Evolutionary conservation across 2,888 invertebrate genomes (phyloP).

Genomic region (Diachrysia chrysitis): DNA sequence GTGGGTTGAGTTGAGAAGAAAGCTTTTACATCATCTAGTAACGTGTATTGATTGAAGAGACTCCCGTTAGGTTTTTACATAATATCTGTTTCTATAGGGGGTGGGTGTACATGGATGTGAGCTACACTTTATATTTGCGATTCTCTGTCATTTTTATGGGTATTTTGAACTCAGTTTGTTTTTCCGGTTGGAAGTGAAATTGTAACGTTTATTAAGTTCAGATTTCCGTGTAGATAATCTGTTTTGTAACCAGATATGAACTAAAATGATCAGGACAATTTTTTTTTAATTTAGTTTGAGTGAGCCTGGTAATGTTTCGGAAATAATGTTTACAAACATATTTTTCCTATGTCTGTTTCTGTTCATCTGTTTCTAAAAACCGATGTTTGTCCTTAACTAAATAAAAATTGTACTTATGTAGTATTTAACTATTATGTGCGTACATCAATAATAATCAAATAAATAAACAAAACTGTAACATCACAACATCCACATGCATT

Average conservation of each 20-base stretch:
- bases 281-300: too few species aligned
- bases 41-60: constrained; percentile 89
- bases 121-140: constrained; percentile 67
- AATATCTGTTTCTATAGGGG: constrained; percentile 85
- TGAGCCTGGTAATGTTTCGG: too few species aligned
- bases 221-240: constrained; percentile 16
- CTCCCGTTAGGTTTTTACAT: constrained; percentile 88
- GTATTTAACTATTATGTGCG: too few species aligned
- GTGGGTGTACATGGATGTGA: constrained; percentile 75
- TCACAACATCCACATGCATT: neutral
- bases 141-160: constrained; percentile 64
- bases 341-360: too few species aligned
- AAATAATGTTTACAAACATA: too few species aligned
- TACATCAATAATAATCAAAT: too few species aligned
- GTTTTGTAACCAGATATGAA: neutral
- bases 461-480: neutral
- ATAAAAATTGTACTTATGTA: too few species aligned
- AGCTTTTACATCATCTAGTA: constrained; percentile 87
- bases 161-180: constrained; percentile 59
- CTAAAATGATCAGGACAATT: neutral
- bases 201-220: constrained; percentile 24
- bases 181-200: constrained; percentile 48
- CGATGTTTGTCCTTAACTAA: too few species aligned
- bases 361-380: too few species aligned
- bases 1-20: constrained; percentile 66